Evolutionary conservation across 2,113 vertebrate species (phyloP).

Genomic region (Diadophis punctatus): DNA sequence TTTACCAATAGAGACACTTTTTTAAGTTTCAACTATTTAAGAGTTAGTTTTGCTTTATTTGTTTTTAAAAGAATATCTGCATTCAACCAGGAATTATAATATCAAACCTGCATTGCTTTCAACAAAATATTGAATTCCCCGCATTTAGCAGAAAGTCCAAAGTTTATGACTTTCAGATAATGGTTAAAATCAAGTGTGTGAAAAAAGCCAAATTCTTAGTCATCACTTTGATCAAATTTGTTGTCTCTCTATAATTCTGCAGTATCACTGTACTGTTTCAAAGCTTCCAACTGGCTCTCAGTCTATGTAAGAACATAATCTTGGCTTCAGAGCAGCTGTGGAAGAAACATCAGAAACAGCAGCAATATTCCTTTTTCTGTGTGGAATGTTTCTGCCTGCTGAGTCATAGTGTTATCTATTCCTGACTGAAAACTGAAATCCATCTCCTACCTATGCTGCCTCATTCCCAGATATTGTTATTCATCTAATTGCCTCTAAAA

Average conservation of each 20-base stretch:
- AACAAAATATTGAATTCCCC: background rate
- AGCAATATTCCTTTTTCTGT: background rate
- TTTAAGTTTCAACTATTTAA: background rate
- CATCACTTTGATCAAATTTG: background rate
- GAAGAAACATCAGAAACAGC: background rate
- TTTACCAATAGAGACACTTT: background rate
- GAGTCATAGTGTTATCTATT: too few species aligned
- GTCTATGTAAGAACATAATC: background rate
- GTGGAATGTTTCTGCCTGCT: too few species aligned
- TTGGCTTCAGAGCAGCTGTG: background rate
- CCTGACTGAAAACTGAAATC: too few species aligned
- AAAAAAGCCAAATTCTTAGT: constrained; percentile 20
- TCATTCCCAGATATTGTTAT: too few species aligned
- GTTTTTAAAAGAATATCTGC: constrained; percentile 2
- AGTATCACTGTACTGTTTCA: background rate
- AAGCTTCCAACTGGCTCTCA: background rate
- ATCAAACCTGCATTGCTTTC: constrained; percentile 1
- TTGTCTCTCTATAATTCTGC: background rate
- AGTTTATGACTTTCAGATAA: background rate
- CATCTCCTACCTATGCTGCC: too few species aligned
- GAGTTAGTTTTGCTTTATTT: background rate
- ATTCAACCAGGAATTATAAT: background rate
- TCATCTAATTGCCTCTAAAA: too few species aligned
- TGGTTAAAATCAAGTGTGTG: background rate
- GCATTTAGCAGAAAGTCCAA: background rate